A percentile compares a stretch with the other conserved stretches of the same genome.
Evolutionary conservation across 2,888 invertebrate species (phyloP).

Genomic region (Keiferia lycopersicella): DNA sequence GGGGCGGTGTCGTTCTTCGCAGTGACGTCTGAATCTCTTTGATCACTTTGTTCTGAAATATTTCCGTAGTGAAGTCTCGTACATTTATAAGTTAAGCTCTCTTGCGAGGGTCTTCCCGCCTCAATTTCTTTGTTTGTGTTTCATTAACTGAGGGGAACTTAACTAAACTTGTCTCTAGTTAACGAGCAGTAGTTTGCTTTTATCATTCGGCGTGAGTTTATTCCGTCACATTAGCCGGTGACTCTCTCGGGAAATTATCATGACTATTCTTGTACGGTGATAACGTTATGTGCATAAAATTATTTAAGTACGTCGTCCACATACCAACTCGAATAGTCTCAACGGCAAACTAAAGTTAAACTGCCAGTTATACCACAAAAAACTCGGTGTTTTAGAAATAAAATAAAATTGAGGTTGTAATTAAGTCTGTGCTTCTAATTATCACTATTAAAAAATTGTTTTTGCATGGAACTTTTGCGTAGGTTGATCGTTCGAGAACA

Average conservation of each 20-base stretch:
- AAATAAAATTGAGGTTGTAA: no score
- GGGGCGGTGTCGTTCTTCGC: neutral
- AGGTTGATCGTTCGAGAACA: no score
- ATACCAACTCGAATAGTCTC: neutral
- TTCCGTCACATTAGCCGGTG: constrained; percentile 8
- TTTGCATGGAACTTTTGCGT: no score
- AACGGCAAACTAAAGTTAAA: no score
- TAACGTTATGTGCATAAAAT: neutral
- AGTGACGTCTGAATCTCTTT: neutral
- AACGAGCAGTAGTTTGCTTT: constrained; percentile 10
- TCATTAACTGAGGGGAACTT: constrained; percentile 4
- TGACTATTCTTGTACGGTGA: neutral
- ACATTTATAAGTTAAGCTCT: constrained; percentile 13
- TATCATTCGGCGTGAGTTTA: neutral
- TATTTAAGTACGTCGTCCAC: neutral
- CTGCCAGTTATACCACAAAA: no score
- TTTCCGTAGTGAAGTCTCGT: neutral
- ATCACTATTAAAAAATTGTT: no score
- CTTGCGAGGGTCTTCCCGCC: neutral
- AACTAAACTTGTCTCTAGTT: neutral
- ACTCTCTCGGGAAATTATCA: neutral
- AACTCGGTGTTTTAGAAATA: no score
- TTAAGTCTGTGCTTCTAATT: no score
- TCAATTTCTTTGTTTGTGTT: constrained; percentile 16
- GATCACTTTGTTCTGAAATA: constrained; percentile 8